Evolutionary conservation across 64 coral and sea anemone species (phyloP).

Genomic region (Dendronephthya gigantea): DNA sequence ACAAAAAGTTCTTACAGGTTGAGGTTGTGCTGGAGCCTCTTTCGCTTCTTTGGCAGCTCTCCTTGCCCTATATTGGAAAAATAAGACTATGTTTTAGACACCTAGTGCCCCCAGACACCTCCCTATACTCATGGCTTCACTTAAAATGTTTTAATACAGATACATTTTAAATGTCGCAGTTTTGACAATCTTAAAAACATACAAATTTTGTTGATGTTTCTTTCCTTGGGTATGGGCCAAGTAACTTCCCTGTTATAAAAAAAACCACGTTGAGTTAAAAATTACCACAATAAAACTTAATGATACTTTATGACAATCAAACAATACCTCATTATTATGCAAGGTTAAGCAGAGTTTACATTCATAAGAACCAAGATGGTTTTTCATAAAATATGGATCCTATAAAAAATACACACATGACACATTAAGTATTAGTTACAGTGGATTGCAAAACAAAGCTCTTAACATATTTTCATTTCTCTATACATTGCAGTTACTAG

Average conservation of each 20-base stretch:
- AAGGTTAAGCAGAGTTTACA: constrained; percentile 8
- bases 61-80: constrained; percentile 43
- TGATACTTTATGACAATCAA: too few species aligned
- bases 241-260: constrained; percentile 64
- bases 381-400: not conserved
- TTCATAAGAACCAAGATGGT: constrained; percentile 20
- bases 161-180: too few species aligned
- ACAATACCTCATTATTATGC: constrained; percentile 4
- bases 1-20: not conserved
- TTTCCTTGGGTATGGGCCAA: constrained; percentile 98
- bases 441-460: too few species aligned
- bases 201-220: constrained; percentile 94
- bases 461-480: too few species aligned
- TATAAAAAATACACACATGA: not conserved
- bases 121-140: too few species aligned
- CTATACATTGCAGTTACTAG: too few species aligned
- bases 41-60: constrained; percentile 96
- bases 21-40: constrained; percentile 43
- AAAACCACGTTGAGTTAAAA: not conserved
- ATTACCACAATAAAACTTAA: not conserved
- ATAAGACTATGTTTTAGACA: not conserved
- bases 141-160: too few species aligned
- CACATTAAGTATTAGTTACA: too few species aligned
- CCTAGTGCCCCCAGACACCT: too few species aligned
- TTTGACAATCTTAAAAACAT: constrained; percentile 20